phyloP scores from a whole-genome alignment of 2,113 vertebrate species.

The Solenodon paradoxus region DNA sequence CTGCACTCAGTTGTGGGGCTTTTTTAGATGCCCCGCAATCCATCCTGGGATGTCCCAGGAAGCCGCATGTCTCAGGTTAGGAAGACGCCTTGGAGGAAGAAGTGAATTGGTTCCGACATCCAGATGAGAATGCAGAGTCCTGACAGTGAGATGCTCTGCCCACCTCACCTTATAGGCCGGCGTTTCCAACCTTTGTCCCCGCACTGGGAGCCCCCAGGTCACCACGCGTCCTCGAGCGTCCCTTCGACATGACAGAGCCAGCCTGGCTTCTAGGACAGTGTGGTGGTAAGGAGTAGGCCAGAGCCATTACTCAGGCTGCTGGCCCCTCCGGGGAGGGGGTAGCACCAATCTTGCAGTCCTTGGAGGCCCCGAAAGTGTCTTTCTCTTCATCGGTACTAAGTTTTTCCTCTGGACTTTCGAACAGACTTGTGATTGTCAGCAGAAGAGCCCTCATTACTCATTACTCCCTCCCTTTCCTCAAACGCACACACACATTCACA shows the following conservation, averaged over 20 bases:
- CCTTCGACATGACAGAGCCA: background rate
- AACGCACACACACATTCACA: background rate
- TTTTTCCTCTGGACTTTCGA: conserved; percentile 66
- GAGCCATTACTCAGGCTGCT: conserved; percentile 53
- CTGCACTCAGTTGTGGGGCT: too few species aligned
- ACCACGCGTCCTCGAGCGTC: background rate
- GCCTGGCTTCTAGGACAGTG: background rate
- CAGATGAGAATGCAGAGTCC: too few species aligned
- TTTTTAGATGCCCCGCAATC: too few species aligned
- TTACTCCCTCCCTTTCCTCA: background rate
- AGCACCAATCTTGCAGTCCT: conserved; percentile 59
- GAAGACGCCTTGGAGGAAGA: too few species aligned
- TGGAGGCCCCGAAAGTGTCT: conserved; percentile 68
- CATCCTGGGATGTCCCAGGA: too few species aligned
- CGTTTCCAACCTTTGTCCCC: background rate
- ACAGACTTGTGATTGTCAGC: conserved; percentile 68
- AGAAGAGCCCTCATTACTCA: background rate
- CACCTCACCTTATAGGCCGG: background rate
- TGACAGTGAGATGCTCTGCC: background rate
- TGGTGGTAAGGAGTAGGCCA: background rate
- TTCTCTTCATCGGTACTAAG: conserved; percentile 57
- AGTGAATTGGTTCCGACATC: too few species aligned
- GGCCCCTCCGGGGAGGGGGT: background rate
- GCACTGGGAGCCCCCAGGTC: background rate
- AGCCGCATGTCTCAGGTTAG: too few species aligned